Conservation (phyloP, 2,888 invertebrate genomes). For the Phasia obesa region DNA sequence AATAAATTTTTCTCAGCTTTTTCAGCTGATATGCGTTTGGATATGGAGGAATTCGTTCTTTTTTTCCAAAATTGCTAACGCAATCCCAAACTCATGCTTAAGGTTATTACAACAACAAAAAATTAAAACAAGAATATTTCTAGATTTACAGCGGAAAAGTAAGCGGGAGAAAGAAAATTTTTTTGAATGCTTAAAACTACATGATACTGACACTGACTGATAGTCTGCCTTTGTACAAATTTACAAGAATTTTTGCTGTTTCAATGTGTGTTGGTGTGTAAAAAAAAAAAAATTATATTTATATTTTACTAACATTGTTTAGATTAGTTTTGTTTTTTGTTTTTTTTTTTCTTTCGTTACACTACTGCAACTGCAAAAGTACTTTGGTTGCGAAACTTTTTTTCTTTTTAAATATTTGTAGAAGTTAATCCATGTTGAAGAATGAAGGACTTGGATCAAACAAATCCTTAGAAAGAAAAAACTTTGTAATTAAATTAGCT, state of each 20-base stretch:
- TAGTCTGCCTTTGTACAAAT: constrained; percentile 53
- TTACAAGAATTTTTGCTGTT: constrained; percentile 29
- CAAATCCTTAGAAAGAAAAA: not conserved
- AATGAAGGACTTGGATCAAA: not conserved
- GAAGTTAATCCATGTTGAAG: constrained; percentile 31
- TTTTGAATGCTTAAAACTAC: constrained; percentile 26
- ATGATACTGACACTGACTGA: constrained; percentile 69
- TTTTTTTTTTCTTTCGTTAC: not conserved
- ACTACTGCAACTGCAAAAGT: constrained; percentile 17
- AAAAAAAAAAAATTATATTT: constrained; percentile 37
- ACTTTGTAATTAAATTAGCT: not conserved
- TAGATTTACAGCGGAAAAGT: not conserved
- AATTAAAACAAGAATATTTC: not conserved
- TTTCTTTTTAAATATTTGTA: constrained; percentile 54
- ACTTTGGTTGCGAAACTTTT: constrained; percentile 39
- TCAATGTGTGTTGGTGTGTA: constrained; percentile 3
- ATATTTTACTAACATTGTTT: constrained; percentile 56
- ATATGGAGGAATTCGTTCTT: too few species aligned
- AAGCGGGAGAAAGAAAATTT: not conserved
- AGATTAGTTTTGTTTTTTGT: constrained; percentile 16
- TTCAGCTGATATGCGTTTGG: too few species aligned
- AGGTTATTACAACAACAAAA: not conserved
- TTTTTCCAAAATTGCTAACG: too few species aligned
- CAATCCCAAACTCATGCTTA: not conserved
- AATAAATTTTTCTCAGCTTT: too few species aligned